phyloP scores from a whole-genome alignment of 2,113 vertebrate genomes.

The Nannobrachium achirus region DNA sequence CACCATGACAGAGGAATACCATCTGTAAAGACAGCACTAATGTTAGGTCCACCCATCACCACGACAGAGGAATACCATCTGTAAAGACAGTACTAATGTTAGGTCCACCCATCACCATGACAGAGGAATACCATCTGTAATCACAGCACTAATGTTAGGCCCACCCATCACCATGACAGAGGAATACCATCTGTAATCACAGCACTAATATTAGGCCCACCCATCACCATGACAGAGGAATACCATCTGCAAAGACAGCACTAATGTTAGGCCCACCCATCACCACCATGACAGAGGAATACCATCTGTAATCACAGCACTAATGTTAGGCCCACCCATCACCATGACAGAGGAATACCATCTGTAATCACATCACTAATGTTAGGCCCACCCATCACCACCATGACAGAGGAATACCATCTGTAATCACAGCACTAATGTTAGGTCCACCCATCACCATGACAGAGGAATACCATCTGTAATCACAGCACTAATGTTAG shows the following conservation, averaged over 20 bases:
- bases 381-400: conserved; percentile 68
- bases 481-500: no score
- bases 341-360: no score
- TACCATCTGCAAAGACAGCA: no score
- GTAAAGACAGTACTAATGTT: conserved; percentile 63
- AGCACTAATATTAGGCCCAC: neutral
- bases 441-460: neutral
- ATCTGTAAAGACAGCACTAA: no score
- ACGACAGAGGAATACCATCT: conserved; percentile 86
- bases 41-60: conserved; percentile 90
- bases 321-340: neutral
- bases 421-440: conserved; percentile 78
- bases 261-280: neutral
- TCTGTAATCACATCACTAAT: no score
- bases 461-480: no score
- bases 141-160: no score
- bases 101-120: neutral
- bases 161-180: conserved; percentile 89
- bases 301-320: conserved; percentile 82
- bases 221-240: no score
- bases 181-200: conserved; percentile 83
- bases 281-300: conserved; percentile 86
- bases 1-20: no score
- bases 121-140: no score
- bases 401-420: conserved; percentile 86